Evolutionary conservation across 1,140 invertebrate genomes (phyloP).

Genomic region (Subanguina moxae): DNA sequence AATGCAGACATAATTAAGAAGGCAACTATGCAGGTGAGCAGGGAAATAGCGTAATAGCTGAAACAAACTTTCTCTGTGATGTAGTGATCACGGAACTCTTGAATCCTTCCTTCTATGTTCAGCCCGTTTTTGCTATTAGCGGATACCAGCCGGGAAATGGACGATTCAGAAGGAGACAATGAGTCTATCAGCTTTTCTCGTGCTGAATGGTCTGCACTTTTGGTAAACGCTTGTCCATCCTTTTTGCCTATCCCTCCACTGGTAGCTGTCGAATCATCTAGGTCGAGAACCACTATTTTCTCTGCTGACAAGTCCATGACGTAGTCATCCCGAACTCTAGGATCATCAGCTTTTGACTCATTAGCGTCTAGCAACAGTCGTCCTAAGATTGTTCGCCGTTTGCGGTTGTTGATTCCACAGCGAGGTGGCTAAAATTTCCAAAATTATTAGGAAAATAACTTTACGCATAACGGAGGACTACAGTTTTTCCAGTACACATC

Average conservation of each 20-base stretch:
- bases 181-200: no score
- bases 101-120: background rate
- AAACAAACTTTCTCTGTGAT: slow-evolving; percentile 8
- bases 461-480: slow-evolving; percentile 8
- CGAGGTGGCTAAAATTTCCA: slow-evolving; percentile 47
- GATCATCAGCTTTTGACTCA: slow-evolving; percentile 11
- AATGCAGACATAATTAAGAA: slow-evolving; percentile 12
- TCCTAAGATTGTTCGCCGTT: slow-evolving; percentile 13
- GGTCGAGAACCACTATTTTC: slow-evolving; percentile 55
- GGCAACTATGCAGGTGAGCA: slow-evolving; percentile 13
- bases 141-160: background rate
- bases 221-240: no score
- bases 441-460: background rate
- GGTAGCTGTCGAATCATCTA: slow-evolving; percentile 47
- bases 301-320: slow-evolving; percentile 52
- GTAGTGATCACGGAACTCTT: slow-evolving; percentile 6
- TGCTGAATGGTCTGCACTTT: no score
- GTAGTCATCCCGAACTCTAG: slow-evolving; percentile 6
- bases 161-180: no score
- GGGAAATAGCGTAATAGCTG: slow-evolving; percentile 16
- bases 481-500: slow-evolving; percentile 56
- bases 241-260: background rate
- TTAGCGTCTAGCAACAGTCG: background rate
- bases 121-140: background rate
- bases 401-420: slow-evolving; percentile 41